A percentile compares a stretch with the other conserved stretches of the same genome.
Evolutionary conservation across 2,113 vertebrate genomes (phyloP).

Genomic region (Oxyura jamaicensis): DNA sequence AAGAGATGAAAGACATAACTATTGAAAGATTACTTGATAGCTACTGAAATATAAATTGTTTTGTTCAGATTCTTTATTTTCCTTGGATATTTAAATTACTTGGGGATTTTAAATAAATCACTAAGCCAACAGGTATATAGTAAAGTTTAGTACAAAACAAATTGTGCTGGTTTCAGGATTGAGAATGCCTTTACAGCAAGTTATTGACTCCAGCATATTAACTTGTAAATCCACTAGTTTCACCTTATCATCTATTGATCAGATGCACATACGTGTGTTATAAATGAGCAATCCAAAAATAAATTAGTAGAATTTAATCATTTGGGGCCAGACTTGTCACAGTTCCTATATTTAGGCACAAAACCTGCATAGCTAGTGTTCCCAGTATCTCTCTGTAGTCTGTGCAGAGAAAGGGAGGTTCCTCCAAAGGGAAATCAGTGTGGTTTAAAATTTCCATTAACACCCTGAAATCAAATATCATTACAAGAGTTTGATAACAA

Average conservation of each 20-base stretch:
- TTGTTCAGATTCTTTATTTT: conserved; percentile 45
- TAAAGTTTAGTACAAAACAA: conserved; percentile 51
- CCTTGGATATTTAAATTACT: conserved; percentile 48
- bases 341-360: not conserved
- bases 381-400: not conserved
- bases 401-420: not conserved
- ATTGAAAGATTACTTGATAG: conserved; percentile 41
- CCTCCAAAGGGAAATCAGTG: not conserved
- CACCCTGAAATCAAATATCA: not conserved
- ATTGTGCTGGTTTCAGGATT: conserved; percentile 39
- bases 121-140: not conserved
- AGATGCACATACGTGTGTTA: conserved; percentile 56
- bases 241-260: conserved; percentile 69
- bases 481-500: not conserved
- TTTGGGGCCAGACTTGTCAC: not conserved
- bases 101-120: conserved; percentile 65
- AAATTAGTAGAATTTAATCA: conserved; percentile 53
- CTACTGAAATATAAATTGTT: conserved; percentile 30
- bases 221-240: conserved; percentile 69
- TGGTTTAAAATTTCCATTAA: not conserved
- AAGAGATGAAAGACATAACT: not conserved
- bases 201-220: conserved; percentile 72
- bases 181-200: conserved; percentile 43
- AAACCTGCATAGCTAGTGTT: not conserved
- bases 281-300: conserved; percentile 66